phyloP scores from a whole-genome alignment of 2,888 invertebrate species.

The Tridacna gigas region DNA sequence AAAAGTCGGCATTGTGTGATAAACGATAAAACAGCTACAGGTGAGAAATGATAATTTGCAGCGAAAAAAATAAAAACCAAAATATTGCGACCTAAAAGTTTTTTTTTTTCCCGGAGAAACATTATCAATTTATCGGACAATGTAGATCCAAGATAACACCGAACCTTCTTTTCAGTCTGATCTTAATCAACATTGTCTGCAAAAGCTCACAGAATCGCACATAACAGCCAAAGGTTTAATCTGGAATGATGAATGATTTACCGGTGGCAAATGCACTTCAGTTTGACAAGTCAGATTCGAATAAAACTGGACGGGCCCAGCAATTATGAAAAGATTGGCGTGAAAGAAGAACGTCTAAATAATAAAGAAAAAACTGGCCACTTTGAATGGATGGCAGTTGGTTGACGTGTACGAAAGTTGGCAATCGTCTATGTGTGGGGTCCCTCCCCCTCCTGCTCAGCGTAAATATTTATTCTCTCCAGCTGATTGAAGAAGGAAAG shows the following conservation, averaged over 20 bases:
- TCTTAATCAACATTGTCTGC: background rate
- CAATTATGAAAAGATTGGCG: background rate
- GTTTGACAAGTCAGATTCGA: slow-evolving; percentile 2
- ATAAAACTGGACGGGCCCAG: background rate
- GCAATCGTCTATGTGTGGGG: slow-evolving; percentile 24
- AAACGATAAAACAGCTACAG: no score
- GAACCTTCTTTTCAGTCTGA: background rate
- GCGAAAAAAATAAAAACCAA: no score
- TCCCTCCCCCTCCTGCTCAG: slow-evolving; percentile 7
- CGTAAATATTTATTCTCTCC: slow-evolving; percentile 29
- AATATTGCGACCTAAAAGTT: no score
- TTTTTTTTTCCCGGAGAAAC: no score
- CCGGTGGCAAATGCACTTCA: background rate
- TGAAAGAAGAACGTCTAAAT: background rate
- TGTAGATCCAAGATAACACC: background rate
- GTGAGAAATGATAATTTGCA: no score
- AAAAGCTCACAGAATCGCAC: no score
- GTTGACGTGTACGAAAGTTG: slow-evolving; percentile 17
- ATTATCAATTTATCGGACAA: background rate
- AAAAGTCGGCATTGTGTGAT: no score
- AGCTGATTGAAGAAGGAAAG: slow-evolving; percentile 17
- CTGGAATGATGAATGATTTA: background rate
- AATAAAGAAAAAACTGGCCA: background rate
- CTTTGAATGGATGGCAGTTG: slow-evolving; percentile 10
- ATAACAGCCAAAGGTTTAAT: background rate